phyloP scores from a whole-genome alignment of 2,888 invertebrate species.

The Sepioteuthis lessoniana region DNA sequence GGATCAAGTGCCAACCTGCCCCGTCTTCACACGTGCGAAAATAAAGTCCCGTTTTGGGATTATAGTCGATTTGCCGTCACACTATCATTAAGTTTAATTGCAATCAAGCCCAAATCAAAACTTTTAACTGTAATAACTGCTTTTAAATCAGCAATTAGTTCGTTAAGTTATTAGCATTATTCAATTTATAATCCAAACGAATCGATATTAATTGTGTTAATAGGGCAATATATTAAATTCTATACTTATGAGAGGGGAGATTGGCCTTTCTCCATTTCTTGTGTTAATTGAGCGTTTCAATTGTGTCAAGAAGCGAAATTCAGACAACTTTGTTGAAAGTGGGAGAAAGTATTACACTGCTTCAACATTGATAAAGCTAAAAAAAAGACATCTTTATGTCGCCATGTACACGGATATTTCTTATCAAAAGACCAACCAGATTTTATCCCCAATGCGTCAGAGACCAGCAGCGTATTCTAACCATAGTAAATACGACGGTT shows the following conservation, averaged over 20 bases:
- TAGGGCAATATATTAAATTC: slow-evolving; percentile 19
- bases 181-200: not conserved
- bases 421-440: too few species aligned
- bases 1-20: too few species aligned
- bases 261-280: not conserved
- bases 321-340: not conserved
- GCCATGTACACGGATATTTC: too few species aligned
- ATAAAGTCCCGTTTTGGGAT: too few species aligned
- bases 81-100: not conserved
- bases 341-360: not conserved
- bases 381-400: too few species aligned
- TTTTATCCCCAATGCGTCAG: too few species aligned
- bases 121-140: not conserved
- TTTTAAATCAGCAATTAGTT: not conserved
- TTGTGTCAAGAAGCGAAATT: not conserved
- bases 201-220: not conserved
- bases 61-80: too few species aligned
- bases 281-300: not conserved
- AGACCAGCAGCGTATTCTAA: too few species aligned
- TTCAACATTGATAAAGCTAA: too few species aligned
- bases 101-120: not conserved
- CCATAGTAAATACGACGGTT: too few species aligned
- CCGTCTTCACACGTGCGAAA: too few species aligned
- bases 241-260: not conserved
- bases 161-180: not conserved